phyloP scores from a whole-genome alignment of 2,888 invertebrate genomes.

The Calliopum simillimum region DNA sequence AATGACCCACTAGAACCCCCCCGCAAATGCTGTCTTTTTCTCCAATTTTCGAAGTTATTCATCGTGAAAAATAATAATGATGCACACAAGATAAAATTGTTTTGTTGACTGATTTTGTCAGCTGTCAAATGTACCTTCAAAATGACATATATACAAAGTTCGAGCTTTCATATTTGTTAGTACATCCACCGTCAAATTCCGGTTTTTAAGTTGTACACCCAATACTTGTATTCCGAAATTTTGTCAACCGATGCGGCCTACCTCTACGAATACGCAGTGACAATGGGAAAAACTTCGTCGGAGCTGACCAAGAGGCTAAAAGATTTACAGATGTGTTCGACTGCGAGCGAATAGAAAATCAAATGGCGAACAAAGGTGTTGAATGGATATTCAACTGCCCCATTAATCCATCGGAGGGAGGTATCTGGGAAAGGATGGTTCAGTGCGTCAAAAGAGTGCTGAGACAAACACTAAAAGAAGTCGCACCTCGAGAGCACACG shows the following conservation, averaged over 20 bases:
- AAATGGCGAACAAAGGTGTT: constrained; percentile 9
- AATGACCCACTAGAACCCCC: no score
- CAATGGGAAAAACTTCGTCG: constrained; percentile 42
- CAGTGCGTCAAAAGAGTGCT: constrained; percentile 13
- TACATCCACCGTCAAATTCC: no score
- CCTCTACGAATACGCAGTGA: constrained; percentile 40
- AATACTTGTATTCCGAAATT: constrained; percentile 41
- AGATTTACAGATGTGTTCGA: constrained; percentile 32
- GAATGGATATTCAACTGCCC: constrained; percentile 26
- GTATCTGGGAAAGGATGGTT: constrained; percentile 23
- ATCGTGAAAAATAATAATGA: no score
- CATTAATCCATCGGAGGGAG: constrained; percentile 18
- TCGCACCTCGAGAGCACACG: constrained; percentile 33
- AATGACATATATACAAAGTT: no score
- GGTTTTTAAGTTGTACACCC: no score
- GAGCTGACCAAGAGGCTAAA: constrained; percentile 33
- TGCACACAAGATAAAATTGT: no score
- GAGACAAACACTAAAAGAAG: constrained; percentile 22
- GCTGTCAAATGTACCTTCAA: no score
- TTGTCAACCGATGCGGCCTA: constrained; percentile 43
- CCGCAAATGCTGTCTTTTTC: no score
- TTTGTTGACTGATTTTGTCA: no score
- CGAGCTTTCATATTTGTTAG: no score
- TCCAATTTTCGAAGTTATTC: no score
- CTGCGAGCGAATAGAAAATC: constrained; percentile 8